A percentile compares a stretch with the other conserved stretches of the same genome.
These are phyloP conservation scores for Pachymerium ferrugineum DNA, from an alignment of 2,888 invertebrate species.

Conservation along the genomic window DNA sequence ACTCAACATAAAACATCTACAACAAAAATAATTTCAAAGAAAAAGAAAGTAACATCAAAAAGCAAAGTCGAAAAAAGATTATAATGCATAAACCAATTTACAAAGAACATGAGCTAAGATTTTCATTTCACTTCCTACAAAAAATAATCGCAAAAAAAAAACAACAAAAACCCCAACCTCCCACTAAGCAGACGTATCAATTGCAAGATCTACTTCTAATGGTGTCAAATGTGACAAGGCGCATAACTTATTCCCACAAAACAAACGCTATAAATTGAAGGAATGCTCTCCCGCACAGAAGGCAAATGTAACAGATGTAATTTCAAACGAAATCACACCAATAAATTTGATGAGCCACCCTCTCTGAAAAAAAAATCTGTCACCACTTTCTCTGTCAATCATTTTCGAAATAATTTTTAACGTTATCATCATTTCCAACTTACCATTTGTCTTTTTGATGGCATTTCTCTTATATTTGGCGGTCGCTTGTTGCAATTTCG, in stretches of 20 bases:
- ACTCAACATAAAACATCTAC: too few species aligned
- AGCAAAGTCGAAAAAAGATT: neutral
- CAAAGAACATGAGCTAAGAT: too few species aligned
- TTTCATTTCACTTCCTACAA: too few species aligned
- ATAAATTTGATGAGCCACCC: neutral
- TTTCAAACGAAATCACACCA: neutral
- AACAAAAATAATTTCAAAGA: too few species aligned
- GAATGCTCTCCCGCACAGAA: neutral
- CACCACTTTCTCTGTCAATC: neutral
- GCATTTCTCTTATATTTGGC: neutral
- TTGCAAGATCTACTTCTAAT: neutral
- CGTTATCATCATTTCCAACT: neutral
- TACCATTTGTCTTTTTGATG: neutral
- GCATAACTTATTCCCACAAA: slow-evolving; percentile 5
- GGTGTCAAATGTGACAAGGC: neutral
- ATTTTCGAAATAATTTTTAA: neutral
- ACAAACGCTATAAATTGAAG: neutral
- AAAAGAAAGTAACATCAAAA: neutral
- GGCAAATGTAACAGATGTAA: neutral
- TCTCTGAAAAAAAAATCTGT: neutral
- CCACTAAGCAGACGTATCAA: neutral
- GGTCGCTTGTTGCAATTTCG: neutral
- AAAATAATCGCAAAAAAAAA: too few species aligned
- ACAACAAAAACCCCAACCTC: neutral
- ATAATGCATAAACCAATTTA: too few species aligned